Evolutionary conservation across 2,888 invertebrate species (phyloP).

Genomic region (Acrocyrtus sp.): DNA sequence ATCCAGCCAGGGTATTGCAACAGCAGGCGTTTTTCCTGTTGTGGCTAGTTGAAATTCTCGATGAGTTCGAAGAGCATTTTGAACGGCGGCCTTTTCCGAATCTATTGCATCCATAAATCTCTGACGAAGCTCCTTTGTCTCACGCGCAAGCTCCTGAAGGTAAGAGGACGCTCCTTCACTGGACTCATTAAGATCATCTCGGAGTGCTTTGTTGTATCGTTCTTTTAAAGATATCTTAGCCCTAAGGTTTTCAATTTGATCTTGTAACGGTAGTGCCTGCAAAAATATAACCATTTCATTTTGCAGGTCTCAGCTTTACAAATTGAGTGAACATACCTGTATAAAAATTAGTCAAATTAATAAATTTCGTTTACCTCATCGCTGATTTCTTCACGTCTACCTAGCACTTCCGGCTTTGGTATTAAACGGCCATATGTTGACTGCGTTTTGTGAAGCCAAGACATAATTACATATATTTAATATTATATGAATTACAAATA

Average conservation of each 20-base stretch:
- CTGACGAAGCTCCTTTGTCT: slow-evolving; percentile 57
- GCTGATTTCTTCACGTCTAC: slow-evolving; percentile 34
- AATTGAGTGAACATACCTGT: not conserved
- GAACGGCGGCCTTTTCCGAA: slow-evolving; percentile 59
- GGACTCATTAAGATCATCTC: slow-evolving; percentile 60
- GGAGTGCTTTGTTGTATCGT: slow-evolving; percentile 59
- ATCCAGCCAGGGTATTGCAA: slow-evolving; percentile 62
- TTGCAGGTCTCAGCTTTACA: not conserved
- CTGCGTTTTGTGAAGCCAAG: slow-evolving; percentile 50
- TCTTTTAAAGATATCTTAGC: slow-evolving; percentile 61
- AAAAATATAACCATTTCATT: not conserved
- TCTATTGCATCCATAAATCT: slow-evolving; percentile 57
- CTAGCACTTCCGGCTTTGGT: slow-evolving; percentile 50
- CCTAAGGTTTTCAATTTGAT: slow-evolving; percentile 62
- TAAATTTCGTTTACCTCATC: slow-evolving; percentile 44
- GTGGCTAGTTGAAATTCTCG: slow-evolving; percentile 61
- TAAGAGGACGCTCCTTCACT: slow-evolving; percentile 56
- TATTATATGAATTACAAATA: too few relatives aligned
- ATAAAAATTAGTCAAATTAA: not conserved
- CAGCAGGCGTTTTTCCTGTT: slow-evolving; percentile 48
- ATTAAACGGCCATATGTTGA: slow-evolving; percentile 56
- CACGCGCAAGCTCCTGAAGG: slow-evolving; percentile 56
- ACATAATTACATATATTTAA: slow-evolving; percentile 39
- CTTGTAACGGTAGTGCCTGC: slow-evolving; percentile 56
- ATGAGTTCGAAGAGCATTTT: slow-evolving; percentile 59